A percentile compares a stretch with the other conserved stretches of the same genome.
These are phyloP conservation scores for Nothobranchius furzeri DNA, from an alignment of 2,113 vertebrate genomes.

Conservation along the genomic window DNA sequence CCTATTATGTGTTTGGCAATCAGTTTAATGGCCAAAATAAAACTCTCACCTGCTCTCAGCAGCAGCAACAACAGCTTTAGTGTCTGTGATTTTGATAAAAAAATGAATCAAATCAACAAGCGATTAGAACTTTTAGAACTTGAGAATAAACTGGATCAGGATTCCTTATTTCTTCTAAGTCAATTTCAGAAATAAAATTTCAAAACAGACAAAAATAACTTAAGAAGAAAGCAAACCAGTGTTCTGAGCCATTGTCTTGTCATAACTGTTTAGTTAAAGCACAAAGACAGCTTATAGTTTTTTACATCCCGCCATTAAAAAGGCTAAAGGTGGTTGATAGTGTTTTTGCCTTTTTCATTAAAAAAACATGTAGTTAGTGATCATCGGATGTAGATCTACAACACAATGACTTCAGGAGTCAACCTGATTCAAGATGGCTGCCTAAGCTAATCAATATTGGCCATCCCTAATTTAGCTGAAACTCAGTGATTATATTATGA, in stretches of 20 bases:
- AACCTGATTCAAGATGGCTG: no score
- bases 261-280: neutral
- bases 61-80: conserved; percentile 13
- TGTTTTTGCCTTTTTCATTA: no score
- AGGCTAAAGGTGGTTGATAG: no score
- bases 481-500: no score
- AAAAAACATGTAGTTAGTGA: no score
- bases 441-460: no score
- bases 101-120: neutral
- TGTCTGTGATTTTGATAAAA: neutral
- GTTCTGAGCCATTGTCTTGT: neutral
- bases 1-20: conserved; percentile 23
- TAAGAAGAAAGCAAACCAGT: neutral
- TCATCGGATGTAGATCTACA: no score
- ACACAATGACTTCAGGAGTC: no score
- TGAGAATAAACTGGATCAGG: neutral
- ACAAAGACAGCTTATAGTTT: no score
- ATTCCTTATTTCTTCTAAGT: conserved; percentile 1
- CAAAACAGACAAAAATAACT: neutral
- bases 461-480: no score
- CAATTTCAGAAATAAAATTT: neutral
- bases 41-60: conserved; percentile 29
- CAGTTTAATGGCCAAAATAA: conserved; percentile 27
- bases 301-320: no score
- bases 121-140: conserved; percentile 25